Evolutionary conservation across 35 echinoderm and acorn worm species (phyloP), one percentile per base, ranked within the genome.

Genomic region (Acanthaster planci): DNA sequence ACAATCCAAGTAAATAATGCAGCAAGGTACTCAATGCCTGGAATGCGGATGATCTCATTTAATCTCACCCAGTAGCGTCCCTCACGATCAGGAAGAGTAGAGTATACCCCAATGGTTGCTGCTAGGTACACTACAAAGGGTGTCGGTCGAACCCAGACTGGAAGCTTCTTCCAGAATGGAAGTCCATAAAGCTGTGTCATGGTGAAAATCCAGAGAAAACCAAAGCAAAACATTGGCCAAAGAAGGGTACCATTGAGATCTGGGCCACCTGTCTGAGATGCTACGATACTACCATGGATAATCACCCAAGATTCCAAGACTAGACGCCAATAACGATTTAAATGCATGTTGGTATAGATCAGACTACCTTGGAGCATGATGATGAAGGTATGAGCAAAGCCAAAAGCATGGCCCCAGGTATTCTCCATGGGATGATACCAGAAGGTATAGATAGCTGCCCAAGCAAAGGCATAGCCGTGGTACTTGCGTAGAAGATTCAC

Each of bases 381-480:
- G 52, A 97, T 83, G 87, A 90, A 97, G 9, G 94, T 97, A 51
- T 97, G 87, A 22, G 77, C 32, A 40, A 97, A 97, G 5, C 94
- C 94, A 8, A 92, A 50, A 22, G 55, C 81, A 67, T 97, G 94
- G 17, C 86, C 94, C 86, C 91, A 90, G 0, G 94, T 97, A 87
- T 90, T 97, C 55, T 97, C 94, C 94, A 97, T 97, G 6, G 94
- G 94, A 75, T 97, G 94, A 80, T 97, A 91, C 94, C 94, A 97
- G 78, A 97, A 97, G 1, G 94, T 97, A 35, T 93, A 97, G 64
- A 97, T 86, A 17, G 94, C 90, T 29, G 81, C 94, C 94, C 94
- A 97, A 19, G 94, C 90, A 44, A 97, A 97, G 40, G 80, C 90
- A 58, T 97, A 97, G 3, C 90, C 94, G 54, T 97, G 94, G 78